Conservation (phyloP, 2,888 invertebrate species). For the Tetanocera ferruginea region DNA sequence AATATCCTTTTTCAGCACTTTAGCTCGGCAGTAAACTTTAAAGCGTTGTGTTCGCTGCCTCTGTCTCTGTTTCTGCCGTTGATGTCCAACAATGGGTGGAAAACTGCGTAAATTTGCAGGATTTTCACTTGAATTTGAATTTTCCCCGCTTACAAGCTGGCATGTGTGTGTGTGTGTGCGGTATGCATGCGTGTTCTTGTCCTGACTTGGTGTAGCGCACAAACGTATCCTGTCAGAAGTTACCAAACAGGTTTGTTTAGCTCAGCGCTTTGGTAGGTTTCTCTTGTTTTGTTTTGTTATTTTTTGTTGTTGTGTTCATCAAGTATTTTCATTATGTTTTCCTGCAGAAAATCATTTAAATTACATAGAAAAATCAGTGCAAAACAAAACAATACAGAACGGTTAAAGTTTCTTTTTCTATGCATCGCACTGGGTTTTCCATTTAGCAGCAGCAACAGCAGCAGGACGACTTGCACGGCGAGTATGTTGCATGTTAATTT, state of each 20-base stretch:
- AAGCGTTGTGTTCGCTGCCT: not conserved
- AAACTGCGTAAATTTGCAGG: constrained; percentile 44
- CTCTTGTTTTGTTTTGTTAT: constrained; percentile 14
- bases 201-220: not conserved
- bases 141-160: constrained; percentile 32
- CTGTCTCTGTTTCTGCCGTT: not conserved
- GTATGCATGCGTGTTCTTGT: not conserved
- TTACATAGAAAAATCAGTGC: constrained; percentile 50
- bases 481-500: constrained; percentile 65
- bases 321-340: constrained; percentile 39
- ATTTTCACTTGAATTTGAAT: constrained; percentile 51
- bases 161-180: not conserved
- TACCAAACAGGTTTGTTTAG: constrained; percentile 61
- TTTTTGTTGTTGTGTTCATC: constrained; percentile 19
- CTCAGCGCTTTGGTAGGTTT: constrained; percentile 40
- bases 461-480: constrained; percentile 25
- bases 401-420: not conserved
- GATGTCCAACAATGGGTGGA: constrained; percentile 29
- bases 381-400: constrained; percentile 20
- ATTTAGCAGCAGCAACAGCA: not conserved
- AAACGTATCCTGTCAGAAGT: constrained; percentile 48
- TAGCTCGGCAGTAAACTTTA: not conserved
- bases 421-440: not conserved
- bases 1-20: constrained; percentile 36
- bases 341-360: constrained; percentile 48